These are phyloP conservation scores for Caenorhabditis angaria DNA, from an alignment of 2,888 invertebrate genomes.

Conservation along the genomic window DNA sequence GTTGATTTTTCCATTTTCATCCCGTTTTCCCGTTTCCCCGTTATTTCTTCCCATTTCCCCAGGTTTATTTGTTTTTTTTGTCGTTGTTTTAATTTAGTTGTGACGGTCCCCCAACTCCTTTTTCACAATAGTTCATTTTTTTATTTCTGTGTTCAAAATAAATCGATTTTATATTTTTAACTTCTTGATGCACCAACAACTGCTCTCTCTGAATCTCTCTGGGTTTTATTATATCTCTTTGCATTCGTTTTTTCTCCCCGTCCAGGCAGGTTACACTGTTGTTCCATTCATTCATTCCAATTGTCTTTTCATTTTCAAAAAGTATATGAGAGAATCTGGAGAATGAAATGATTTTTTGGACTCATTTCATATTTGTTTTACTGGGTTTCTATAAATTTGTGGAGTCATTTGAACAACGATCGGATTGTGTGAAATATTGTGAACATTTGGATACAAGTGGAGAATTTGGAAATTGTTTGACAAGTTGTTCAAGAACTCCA, in stretches of 20 bases:
- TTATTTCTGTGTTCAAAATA: no score
- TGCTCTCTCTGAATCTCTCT: background rate
- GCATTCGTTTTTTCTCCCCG: background rate
- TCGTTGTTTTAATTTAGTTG: background rate
- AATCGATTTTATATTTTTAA: background rate
- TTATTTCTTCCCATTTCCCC: background rate
- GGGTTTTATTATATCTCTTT: background rate
- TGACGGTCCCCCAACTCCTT: no score
- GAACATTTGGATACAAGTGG: conserved; percentile 33
- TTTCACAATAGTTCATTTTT: no score
- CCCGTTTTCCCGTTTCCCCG: background rate
- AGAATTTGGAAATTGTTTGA: conserved; percentile 41
- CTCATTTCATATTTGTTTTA: background rate
- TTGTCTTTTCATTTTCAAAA: background rate
- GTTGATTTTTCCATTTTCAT: conserved; percentile 32
- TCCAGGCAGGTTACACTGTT: background rate
- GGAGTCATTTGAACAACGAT: conserved; percentile 30
- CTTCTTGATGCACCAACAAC: background rate
- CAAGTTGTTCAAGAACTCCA: conserved; percentile 24
- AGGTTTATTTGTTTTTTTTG: background rate
- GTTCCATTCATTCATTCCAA: background rate
- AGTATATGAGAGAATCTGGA: no score
- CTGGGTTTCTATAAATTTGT: background rate
- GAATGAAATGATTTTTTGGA: background rate
- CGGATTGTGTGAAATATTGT: conserved; percentile 41